Percentiles rank a stretch among this genome's conserved stretches.
Conservation (phyloP, 2,797 vertebrate species). For the Stomatorhinus walkeri region DNA sequence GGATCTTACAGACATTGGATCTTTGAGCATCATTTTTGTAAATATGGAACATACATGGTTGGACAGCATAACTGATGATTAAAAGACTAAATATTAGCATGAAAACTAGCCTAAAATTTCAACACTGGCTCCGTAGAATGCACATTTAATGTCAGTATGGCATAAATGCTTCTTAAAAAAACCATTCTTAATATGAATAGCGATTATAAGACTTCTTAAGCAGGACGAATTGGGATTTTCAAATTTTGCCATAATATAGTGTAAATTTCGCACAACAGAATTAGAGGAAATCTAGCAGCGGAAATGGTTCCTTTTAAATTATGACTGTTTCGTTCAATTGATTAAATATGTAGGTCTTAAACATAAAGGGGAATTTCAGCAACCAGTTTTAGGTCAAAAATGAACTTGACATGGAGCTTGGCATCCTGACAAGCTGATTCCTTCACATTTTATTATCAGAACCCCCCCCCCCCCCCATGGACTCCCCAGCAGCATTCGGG, state of each 20-base stretch:
- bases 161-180: background rate
- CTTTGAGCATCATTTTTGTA: background rate
- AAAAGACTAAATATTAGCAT: background rate
- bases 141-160: background rate
- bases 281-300: background rate
- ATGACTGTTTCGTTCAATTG: background rate
- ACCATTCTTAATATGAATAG: background rate
- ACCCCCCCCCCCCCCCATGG: background rate
- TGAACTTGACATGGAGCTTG: background rate
- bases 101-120: background rate
- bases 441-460: background rate
- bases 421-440: background rate
- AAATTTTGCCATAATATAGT: background rate
- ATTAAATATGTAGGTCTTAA: background rate
- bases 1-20: background rate
- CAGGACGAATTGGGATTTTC: background rate
- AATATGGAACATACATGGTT: background rate
- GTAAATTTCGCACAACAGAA: background rate
- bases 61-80: background rate
- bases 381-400: background rate
- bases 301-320: background rate
- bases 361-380: background rate
- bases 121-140: background rate
- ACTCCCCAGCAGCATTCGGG: slow-evolving; percentile 56
- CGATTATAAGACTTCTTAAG: background rate